phyloP scores from a whole-genome alignment of 2,113 vertebrate species.

The Heptranchias perlo region DNA sequence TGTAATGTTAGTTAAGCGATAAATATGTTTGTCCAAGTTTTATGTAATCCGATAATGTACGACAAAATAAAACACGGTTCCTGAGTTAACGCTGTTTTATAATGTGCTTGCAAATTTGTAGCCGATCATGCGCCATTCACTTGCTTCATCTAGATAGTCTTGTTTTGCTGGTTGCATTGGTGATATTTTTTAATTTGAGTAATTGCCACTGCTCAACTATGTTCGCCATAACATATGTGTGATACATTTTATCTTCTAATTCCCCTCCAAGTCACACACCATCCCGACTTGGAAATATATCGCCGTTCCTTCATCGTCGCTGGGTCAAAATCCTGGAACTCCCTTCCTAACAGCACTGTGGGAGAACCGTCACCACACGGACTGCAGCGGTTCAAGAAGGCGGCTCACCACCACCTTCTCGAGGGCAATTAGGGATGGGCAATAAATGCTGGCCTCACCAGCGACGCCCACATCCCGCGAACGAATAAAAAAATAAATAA shows the following conservation, averaged over 20 bases:
- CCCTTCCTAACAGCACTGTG: no score
- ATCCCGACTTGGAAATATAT: no score
- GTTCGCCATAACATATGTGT: not conserved
- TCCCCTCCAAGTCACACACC: no score
- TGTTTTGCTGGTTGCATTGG: not conserved
- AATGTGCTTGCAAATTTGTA: not conserved
- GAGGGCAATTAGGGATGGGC: no score
- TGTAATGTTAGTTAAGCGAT: slow-evolving; percentile 17
- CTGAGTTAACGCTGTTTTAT: not conserved
- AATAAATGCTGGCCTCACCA: no score
- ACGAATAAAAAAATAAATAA: no score
- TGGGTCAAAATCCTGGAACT: no score
- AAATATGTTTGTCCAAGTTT: slow-evolving; percentile 15
- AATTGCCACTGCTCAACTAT: not conserved
- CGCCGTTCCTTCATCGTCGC: no score
- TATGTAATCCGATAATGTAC: not conserved
- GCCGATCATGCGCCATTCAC: not conserved
- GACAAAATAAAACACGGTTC: slow-evolving; percentile 14
- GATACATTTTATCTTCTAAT: not conserved
- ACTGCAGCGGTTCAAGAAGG: no score
- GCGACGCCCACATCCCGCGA: no score
- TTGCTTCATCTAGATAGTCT: not conserved
- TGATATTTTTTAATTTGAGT: not conserved
- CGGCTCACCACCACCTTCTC: no score
- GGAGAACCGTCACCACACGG: no score